These are phyloP conservation scores for Philonicus albiceps DNA, from an alignment of 2,888 invertebrate species.

Conservation along the genomic window DNA sequence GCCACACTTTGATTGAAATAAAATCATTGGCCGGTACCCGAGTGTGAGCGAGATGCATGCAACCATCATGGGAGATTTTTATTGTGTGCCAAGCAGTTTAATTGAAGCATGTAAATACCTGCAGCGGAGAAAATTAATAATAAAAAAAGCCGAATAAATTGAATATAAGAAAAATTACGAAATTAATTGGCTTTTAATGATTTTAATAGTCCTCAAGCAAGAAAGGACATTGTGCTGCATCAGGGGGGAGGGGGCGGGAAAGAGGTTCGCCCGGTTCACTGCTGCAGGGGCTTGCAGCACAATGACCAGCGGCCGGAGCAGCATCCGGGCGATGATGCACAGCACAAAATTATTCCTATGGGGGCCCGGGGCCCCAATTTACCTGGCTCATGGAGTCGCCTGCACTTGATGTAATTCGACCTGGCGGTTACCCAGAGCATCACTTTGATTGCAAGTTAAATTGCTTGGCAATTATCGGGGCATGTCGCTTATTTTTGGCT, in stretches of 20 bases:
- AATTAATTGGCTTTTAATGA: constrained; percentile 47
- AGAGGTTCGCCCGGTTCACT: neutral
- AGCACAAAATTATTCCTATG: constrained; percentile 21
- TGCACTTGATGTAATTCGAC: constrained; percentile 33
- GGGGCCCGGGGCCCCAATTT: neutral
- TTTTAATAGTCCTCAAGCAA: constrained; percentile 27
- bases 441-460: constrained; percentile 36
- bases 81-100: constrained; percentile 41
- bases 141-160: constrained; percentile 42
- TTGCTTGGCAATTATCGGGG: constrained; percentile 34
- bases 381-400: constrained; percentile 17
- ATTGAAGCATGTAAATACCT: constrained; percentile 37
- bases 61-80: constrained; percentile 18
- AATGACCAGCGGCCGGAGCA: neutral
- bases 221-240: neutral
- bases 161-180: constrained; percentile 45
- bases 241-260: neutral
- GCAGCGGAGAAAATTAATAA: constrained; percentile 18
- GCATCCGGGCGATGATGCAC: constrained; percentile 22
- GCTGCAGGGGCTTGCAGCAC: neutral
- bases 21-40: constrained; percentile 48
- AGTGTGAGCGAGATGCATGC: constrained; percentile 37
- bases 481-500: constrained; percentile 23
- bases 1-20: constrained; percentile 63
- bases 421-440: constrained; percentile 22